A percentile compares a stretch with the other conserved stretches of the same genome.
Conservation (phyloP, 2,888 invertebrate species). For the Drosophila rellima region DNA sequence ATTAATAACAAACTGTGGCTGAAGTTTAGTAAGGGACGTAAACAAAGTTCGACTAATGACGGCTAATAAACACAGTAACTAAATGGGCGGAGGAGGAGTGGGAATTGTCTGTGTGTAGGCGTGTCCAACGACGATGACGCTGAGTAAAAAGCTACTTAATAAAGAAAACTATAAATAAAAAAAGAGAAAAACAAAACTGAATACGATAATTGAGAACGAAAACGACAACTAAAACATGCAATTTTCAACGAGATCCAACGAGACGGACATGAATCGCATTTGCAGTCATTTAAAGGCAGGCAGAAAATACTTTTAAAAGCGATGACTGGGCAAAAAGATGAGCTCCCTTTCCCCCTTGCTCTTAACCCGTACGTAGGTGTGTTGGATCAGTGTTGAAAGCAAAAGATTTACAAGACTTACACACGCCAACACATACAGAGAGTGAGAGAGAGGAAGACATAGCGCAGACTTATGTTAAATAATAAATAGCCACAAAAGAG, state of each 20-base stretch:
- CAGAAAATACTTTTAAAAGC: slow-evolving; percentile 72
- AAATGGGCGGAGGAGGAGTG: slow-evolving; percentile 2
- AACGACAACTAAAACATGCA: slow-evolving; percentile 66
- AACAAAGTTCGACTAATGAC: slow-evolving; percentile 65
- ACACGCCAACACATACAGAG: slow-evolving; percentile 60
- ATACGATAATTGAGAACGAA: slow-evolving; percentile 26
- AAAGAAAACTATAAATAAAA: slow-evolving; percentile 45
- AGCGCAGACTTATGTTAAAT: slow-evolving; percentile 58
- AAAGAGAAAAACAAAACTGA: slow-evolving; percentile 13
- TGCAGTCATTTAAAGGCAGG: slow-evolving; percentile 62
- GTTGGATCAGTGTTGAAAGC: slow-evolving; percentile 65
- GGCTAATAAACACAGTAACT: slow-evolving; percentile 44
- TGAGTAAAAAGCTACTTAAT: slow-evolving; percentile 67
- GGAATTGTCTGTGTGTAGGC: slow-evolving; percentile 25
- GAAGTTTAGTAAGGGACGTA: slow-evolving; percentile 38
- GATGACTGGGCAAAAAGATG: slow-evolving; percentile 57
- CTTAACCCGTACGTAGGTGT: slow-evolving; percentile 33
- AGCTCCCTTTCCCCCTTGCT: slow-evolving; percentile 4
- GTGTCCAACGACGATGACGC: slow-evolving; percentile 42
- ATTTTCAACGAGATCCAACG: slow-evolving; percentile 50
- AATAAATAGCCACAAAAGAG: slow-evolving; percentile 68
- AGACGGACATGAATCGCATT: slow-evolving; percentile 73
- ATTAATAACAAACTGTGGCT: slow-evolving; percentile 53
- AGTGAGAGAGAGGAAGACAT: slow-evolving; percentile 11
- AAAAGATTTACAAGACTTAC: slow-evolving; percentile 78